Base-by-base conservation (phyloP, 53 echinoderm and acorn worm species). In the Crossaster papposus region DNA sequence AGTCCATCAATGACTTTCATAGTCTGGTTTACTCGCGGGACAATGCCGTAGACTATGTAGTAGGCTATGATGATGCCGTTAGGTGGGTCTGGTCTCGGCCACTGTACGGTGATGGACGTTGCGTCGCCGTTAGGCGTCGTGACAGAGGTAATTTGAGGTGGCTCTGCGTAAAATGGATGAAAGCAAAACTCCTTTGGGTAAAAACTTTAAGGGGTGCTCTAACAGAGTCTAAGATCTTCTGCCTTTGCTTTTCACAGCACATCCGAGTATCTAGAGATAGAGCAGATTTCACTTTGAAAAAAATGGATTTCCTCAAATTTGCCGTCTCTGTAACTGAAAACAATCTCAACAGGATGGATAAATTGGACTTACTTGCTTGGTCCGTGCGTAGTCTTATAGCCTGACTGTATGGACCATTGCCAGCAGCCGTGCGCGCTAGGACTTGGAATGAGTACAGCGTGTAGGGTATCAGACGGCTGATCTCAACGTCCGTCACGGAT, bases 21-120 rank as follows among this genome's bases (percentile, higher is more conserved):
- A 0, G 33, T 74, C 36, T 30, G 44, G 18, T n/a, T 73, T 17
- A 13, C 77, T 29, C 36, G 54, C 3, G 12, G 15, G 14, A 76
- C 87, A 5, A 36, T 51, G 2, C 30, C 87, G 83, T 87, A 92
- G 30, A 64, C 7, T 10, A 95, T 77, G 36, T 91, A 68, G 54
- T 96, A 96, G 0, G 86, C 86, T 15, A 92, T 83, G 64, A 96
- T 94, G 53, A 86, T 90, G 18, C 94, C 96, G 30, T 89, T 63
- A 10, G 94, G 94, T 20, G 92, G 94, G 76, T 92, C 77, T 8
- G 96, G 96, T 9, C 84, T 78, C 14, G 79, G 63, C 96, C 96
- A 96, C 78, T 79, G 58, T 2, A 96, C 83, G 5, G 92, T 91
- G 50, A 96, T 85, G 53, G 91, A 86, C 0, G 91, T 65, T 12